Evolutionary conservation across 2,888 invertebrate species (phyloP), one percentile per base, ranked within the genome.

Genomic region (Mylabris sibirica): DNA sequence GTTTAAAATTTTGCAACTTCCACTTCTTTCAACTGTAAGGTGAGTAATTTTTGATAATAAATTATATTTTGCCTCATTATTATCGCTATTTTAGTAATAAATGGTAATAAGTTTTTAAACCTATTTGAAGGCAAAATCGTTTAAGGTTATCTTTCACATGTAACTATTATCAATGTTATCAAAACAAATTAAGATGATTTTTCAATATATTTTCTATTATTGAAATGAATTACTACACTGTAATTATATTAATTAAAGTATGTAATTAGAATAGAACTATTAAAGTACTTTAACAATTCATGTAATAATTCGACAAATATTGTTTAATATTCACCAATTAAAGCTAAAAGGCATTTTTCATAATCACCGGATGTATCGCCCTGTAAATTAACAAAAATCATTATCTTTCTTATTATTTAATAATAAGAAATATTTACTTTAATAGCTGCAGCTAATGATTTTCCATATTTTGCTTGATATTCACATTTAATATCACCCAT

Each of bases 321-420:
- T 4, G 22, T 3, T 57, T 70, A 77, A 22, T 74, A 66, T 69
- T 82, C 83, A 24, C 82, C 90, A 68, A 93, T 87, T 1, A 94
- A 85, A 53, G 92, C 93, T 62, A 95, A 86, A 53, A 96, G 86
- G 74, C 93, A 91, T 81, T 93, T 94, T 84, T 94, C 94, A 87
- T 95, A 96, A 82, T 96, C 92, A 34, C 96, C 96, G 62, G 93
- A 93, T 75, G 93, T 92, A 78, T 96, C 95, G 34, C 90, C 92
- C 61, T 70, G 59, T n/a, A 68, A 67, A 59, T 49, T 14, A 59
- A 14, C 62, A 59, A 67, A 11, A 66, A 41, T 30, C 30, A 60
- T 26, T 5, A 38, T 30, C 34, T 3, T 34, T 53, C 4, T 5
- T 14, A 66, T 35, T 24, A 17, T 8, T 9, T 30, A 26, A 64